Base-by-base conservation (phyloP, 2,888 invertebrate species). In the Aphidius colemani region DNA sequence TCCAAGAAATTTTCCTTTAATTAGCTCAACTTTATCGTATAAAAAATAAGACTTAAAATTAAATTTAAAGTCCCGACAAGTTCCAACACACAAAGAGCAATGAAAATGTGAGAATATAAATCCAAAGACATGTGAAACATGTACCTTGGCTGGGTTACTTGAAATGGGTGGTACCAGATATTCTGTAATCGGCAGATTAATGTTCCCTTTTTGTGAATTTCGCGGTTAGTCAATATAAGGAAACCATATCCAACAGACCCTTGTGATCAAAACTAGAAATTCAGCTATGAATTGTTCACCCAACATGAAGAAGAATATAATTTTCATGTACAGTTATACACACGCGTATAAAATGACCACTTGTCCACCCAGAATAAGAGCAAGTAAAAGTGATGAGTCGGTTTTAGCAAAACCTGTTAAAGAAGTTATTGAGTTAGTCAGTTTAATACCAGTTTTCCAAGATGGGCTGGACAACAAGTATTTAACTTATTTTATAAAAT, bases 151-250 rank as follows among this genome's bases (percentile, higher is more conserved):
- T 68, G 66, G 44, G 73, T 73, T 78, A 80, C 80, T 74, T 72
- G 74, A 75, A 79, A 80, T 76, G 77, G 80, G 80, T 79, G 80
- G 79, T 77, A 72, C 79, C 74, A 70, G 71, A 71, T 72, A 71
- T 75, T 74, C 76, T 80, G 80, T 80, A 80, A 80, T 80, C 80
- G 80, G 76, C 78, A 79, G 80, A 80, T 80, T 80, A 80, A 80
- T 80, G 79, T 76, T 69, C 74, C 72, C 69, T 72, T 69, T 72
- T 70, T 70, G 71, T 69, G 48, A 59, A 45, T 46, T 10, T 46
- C 10, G 10, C n/a, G 10, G 46, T 11, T 46, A 50, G 41, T 43
- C 39, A 58, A 39, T 58, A 58, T 43, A 41, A 57, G 57, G 49
- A 51, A 49, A 48, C 49, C n/a, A 59, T 53, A 11, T 57, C 46